Evolutionary conservation across 2,113 vertebrate genomes (phyloP).

Genomic region (Vulpes lagopus): DNA sequence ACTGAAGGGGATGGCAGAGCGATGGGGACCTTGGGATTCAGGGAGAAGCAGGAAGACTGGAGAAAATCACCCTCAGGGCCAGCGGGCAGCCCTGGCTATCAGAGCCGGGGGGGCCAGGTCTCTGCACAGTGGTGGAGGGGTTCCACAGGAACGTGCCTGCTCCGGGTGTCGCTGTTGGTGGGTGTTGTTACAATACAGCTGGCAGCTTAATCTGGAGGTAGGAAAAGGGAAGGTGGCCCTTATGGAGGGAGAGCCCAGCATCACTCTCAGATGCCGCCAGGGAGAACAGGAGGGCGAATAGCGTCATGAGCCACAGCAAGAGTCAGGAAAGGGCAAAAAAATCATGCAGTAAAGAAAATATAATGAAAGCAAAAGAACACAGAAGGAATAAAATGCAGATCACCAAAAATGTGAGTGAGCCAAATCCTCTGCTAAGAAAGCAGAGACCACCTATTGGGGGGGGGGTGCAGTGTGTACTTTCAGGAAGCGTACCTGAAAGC

Average conservation of each 20-base stretch:
- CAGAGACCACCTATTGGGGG: background rate
- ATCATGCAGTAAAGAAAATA: fast-evolving
- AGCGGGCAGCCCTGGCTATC: fast-evolving
- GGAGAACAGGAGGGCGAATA: fast-evolving
- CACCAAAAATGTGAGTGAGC: fast-evolving
- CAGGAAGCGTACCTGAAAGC: background rate
- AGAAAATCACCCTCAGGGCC: fast-evolving
- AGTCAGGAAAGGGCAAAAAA: background rate
- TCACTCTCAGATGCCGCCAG: fast-evolving
- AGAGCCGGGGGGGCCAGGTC: background rate
- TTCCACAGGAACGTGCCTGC: fast-evolving
- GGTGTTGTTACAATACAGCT: background rate
- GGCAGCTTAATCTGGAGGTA: background rate
- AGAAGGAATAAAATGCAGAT: fast-evolving
- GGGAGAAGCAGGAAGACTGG: no score
- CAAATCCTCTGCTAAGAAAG: fast-evolving
- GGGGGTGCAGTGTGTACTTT: background rate
- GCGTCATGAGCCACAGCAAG: background rate
- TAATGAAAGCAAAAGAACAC: fast-evolving
- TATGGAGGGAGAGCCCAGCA: background rate
- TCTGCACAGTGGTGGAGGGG: fast-evolving
- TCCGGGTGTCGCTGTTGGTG: fast-evolving
- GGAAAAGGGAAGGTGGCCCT: background rate
- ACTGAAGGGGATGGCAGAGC: fast-evolving
- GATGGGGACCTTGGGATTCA: fast-evolving